Base-by-base conservation (phyloP, 2,888 invertebrate genomes). In the Netelia virgata region DNA sequence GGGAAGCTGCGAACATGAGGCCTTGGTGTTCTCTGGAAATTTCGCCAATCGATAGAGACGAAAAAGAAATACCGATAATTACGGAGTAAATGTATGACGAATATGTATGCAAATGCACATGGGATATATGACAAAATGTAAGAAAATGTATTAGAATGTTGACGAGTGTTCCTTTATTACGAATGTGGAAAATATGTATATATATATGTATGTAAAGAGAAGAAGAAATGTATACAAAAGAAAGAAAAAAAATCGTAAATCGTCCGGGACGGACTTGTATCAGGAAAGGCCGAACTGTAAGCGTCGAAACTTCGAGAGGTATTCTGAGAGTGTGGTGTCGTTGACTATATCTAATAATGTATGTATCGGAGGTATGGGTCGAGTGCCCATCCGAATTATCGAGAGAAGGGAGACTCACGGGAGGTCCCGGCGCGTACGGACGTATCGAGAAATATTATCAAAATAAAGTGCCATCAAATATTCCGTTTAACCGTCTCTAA, bases 1-100 rank as follows among this genome's bases (percentile, higher is more conserved):
- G 23, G 23, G 23, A 23, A 23, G 23, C 23, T 23, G 23, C 23
- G 23, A 70, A 70, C 1, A 70, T 57, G 70, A 55, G 28, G 55
- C 70, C 57, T 16, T 70, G 70, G 70, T 55, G 16, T 55, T 47
- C 70, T 55, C 53, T 23, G 0, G 23, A 3, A 23, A 23, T 3
- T 23, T 23, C 23, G 23, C 23, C 23, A 23, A 3, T 23, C 23
- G 23, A 23, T 23, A 23, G 3, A 23, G 23, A 23, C 23, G 23
- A 23, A 23, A 23, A 23, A 23, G 23, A 23, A 23, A 23, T 23
- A 23, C 3, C 23, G 1, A 23, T 3, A 23, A 23, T 3, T 23
- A 23, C 23, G 1, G 23, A 23, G 23, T 23, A 23, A 23, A 23
- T 23, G 23, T 23, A 23, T 23, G 23, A 23, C 23, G 23, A 23